These are phyloP conservation scores for Acanthurus lineatus DNA, from an alignment of 2,797 vertebrate species.

Conservation along the genomic window DNA sequence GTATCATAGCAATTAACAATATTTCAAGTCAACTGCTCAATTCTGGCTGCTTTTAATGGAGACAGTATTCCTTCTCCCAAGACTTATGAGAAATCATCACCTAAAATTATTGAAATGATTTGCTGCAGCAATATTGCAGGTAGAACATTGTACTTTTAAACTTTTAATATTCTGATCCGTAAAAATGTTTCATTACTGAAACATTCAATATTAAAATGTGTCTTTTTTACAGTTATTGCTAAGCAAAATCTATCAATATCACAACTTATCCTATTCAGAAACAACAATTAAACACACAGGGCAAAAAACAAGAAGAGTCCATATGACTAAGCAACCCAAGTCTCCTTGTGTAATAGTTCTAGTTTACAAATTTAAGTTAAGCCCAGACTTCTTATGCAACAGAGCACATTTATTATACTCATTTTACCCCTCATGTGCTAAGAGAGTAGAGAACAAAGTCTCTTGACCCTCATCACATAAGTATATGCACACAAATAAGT, in stretches of 20 bases:
- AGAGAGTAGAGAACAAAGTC: slow-evolving; percentile 6
- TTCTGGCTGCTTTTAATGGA: not conserved
- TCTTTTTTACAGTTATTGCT: not conserved
- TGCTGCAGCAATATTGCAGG: not conserved
- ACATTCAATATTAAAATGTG: not conserved
- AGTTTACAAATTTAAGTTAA: too few relatives aligned
- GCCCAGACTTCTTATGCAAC: not conserved
- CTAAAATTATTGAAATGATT: slow-evolving; percentile 2
- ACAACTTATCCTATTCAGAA: not conserved
- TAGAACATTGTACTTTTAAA: not conserved
- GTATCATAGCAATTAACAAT: slow-evolving; percentile 3
- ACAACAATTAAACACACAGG: not conserved
- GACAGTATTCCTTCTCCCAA: slow-evolving; percentile 1
- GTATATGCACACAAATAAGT: slow-evolving; percentile 4
- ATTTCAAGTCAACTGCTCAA: slow-evolving; percentile 27
- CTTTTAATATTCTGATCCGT: not conserved
- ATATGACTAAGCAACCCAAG: not conserved
- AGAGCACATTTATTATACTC: slow-evolving; percentile 11
- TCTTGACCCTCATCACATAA: slow-evolving; percentile 14
- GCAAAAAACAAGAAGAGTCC: not conserved
- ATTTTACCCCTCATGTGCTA: slow-evolving; percentile 20
- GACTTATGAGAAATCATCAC: not conserved
- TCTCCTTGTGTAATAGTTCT: not conserved
- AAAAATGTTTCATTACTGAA: not conserved
- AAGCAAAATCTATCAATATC: not conserved